phyloP scores from a whole-genome alignment of 2,888 invertebrate genomes.

The Biston stratarius region DNA sequence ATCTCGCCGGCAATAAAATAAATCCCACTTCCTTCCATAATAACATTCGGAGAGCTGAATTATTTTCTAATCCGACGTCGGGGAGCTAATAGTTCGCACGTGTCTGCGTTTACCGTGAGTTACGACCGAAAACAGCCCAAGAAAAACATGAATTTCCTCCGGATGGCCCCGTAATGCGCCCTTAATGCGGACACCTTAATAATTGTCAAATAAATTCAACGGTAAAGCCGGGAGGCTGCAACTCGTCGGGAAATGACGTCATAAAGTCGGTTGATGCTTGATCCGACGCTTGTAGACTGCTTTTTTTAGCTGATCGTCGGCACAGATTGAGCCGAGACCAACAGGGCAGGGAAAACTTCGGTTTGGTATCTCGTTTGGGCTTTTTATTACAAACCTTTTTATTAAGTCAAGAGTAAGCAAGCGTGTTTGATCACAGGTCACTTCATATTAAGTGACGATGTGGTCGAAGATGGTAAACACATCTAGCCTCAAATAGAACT shows the following conservation, averaged over 20 bases:
- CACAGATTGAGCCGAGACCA: constrained; percentile 7
- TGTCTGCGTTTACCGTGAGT: constrained; percentile 78
- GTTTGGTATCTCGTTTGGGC: not conserved
- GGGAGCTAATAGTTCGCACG: constrained; percentile 86
- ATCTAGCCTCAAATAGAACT: too few species aligned
- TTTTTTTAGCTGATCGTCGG: constrained; percentile 21
- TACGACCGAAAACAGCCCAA: constrained; percentile 80
- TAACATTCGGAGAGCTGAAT: constrained; percentile 84
- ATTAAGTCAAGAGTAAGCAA: too few species aligned
- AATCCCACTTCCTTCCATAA: constrained; percentile 82
- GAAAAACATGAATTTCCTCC: constrained; percentile 84
- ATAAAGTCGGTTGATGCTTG: constrained; percentile 65
- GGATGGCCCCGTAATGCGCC: constrained; percentile 69
- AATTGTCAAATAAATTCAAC: constrained; percentile 84
- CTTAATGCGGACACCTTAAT: constrained; percentile 85
- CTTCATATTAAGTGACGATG: too few species aligned
- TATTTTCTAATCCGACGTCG: constrained; percentile 84
- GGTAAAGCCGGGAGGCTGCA: constrained; percentile 74
- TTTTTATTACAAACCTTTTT: not conserved
- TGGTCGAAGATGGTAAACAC: too few species aligned
- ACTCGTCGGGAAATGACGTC: constrained; percentile 74
- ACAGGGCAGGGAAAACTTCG: not conserved
- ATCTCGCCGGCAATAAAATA: constrained; percentile 83
- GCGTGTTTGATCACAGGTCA: too few species aligned
- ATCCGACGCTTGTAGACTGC: constrained; percentile 45